Base-by-base conservation (phyloP, 2,888 invertebrate species). In the Ptychoptera contaminata region DNA sequence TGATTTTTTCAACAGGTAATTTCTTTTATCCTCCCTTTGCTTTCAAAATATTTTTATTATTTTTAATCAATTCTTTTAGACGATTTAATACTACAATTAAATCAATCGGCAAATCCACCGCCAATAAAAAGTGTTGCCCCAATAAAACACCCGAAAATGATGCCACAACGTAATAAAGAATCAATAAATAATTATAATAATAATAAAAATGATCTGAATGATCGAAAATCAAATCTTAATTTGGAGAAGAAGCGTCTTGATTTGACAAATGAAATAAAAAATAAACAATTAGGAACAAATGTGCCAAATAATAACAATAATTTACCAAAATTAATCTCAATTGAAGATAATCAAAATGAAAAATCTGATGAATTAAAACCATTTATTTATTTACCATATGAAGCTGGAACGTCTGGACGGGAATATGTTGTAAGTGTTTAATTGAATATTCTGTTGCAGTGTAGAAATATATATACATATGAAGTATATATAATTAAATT, bases 1-100 rank as follows among this genome's bases (percentile, higher is more conserved):
- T 75, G n/a, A 60, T 86, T 6, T 85, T 85, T 54, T 75, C 73
- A 54, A 83, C 84, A 50, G 72, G 77, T 77, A 61, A 53, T 49
- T 49, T 37, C n/a, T n/a, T n/a, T n/a, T n/a, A n/a, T n/a, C n/a
- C n/a, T 37, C 7, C 40, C 36, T 40, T 15, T 32, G 10, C 9
- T 11, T 16, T 35, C n/a, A 16, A 36, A 46, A 16, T 42, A 16
- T 39, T 11, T 42, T 40, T 45, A 38, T 35, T 15, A 39, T 35
- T 34, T 45, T 14, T 40, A 12, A 30, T 40, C 8, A 15, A 23
- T 39, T 31, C n/a, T 44, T 42, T 14, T 23, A 58, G 65, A 65
- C 49, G 65, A 66, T 40, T 46, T 66, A 40, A 57, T 62, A 43
- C 55, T 66, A 5, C 61, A 58, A 39, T 52, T 66, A 2, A 66